These are phyloP conservation scores for Hemiscyllium ocellatum DNA, from an alignment of 2,113 vertebrate species.

Conservation along the genomic window DNA sequence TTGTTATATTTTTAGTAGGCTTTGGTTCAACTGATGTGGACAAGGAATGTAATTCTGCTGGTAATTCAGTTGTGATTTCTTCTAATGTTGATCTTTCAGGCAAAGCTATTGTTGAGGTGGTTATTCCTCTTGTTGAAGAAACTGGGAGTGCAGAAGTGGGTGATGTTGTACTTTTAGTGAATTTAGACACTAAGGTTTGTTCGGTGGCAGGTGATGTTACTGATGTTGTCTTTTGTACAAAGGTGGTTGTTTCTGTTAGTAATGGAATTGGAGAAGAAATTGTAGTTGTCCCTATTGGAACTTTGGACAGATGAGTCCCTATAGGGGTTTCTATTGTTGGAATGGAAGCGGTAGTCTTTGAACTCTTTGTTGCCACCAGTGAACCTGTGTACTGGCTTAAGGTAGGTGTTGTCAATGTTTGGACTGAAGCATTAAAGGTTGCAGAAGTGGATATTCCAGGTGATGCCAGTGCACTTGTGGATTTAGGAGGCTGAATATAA, in stretches of 20 bases:
- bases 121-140: not conserved
- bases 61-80: slow-evolving; percentile 36
- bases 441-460: slow-evolving; percentile 45
- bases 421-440: slow-evolving; percentile 12
- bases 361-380: not conserved
- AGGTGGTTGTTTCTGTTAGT: not conserved
- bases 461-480: slow-evolving; percentile 42
- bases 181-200: not conserved
- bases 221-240: not conserved
- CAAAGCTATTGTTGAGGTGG: slow-evolving; percentile 41
- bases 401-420: slow-evolving; percentile 33
- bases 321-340: not conserved
- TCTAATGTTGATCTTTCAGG: slow-evolving; percentile 43
- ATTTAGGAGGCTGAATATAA: slow-evolving; percentile 44
- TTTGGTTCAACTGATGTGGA: slow-evolving; percentile 45
- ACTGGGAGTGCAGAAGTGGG: too few relatives aligned
- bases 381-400: not conserved
- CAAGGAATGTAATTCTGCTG: slow-evolving; percentile 41
- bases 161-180: not conserved
- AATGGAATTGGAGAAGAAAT: not conserved
- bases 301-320: not conserved
- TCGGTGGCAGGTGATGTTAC: not conserved
- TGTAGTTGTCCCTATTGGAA: not conserved
- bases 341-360: not conserved
- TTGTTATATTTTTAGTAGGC: slow-evolving; percentile 18